Evolutionary conservation across 2,113 vertebrate species (phyloP).

Genomic region (Megaptera novaeangliae): DNA sequence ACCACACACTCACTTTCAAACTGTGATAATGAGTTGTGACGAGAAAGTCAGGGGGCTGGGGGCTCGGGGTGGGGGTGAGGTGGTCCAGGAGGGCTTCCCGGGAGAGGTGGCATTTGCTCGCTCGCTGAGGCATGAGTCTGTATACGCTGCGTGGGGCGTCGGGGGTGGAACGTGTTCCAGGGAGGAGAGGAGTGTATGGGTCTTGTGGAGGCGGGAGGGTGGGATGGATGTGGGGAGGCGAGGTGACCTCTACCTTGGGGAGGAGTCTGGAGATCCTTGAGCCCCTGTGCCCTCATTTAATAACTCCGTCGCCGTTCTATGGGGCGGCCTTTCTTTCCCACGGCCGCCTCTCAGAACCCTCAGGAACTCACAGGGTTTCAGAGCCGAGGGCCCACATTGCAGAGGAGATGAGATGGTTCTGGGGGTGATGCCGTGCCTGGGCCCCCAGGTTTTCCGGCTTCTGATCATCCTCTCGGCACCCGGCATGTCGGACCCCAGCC

Average conservation of each 20-base stretch:
- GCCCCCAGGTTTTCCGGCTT: neutral
- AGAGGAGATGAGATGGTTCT: neutral
- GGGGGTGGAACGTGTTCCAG: neutral
- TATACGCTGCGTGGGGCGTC: neutral
- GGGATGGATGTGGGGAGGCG: neutral
- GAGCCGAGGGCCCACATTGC: neutral
- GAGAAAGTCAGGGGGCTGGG: neutral
- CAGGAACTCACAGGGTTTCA: neutral
- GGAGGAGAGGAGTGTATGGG: neutral
- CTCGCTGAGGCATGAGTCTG: neutral
- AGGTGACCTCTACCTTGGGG: neutral
- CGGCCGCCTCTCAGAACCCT: neutral
- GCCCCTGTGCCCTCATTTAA: neutral
- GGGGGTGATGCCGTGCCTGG: rapidly evolving
- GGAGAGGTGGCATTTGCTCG: neutral
- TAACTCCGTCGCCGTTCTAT: neutral
- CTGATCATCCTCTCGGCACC: neutral
- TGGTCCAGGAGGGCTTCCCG: neutral
- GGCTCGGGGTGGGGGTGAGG: rapidly evolving
- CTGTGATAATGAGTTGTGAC: neutral
- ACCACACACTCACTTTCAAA: neutral
- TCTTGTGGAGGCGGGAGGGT: neutral
- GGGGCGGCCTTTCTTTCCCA: neutral
- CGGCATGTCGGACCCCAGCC: neutral
- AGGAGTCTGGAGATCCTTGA: neutral